A percentile compares a stretch with the other conserved stretches of the same genome.
Conservation (phyloP, 2,113 vertebrate species). For the Ranitomeya variabilis region DNA sequence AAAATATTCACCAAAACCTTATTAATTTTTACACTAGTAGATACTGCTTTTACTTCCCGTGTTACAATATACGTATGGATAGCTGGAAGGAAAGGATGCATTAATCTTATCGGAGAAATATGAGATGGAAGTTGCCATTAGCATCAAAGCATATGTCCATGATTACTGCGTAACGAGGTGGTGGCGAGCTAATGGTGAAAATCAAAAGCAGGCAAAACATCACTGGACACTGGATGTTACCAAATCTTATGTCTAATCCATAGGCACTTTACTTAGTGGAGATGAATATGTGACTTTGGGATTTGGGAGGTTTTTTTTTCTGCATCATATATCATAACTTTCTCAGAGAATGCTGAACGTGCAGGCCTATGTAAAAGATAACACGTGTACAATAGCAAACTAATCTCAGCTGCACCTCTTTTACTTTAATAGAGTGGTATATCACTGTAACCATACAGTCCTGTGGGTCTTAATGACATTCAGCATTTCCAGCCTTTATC, state of each 20-base stretch:
- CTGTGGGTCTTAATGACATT: neutral
- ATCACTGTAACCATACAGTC: neutral
- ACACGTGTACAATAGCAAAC: neutral
- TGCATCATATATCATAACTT: neutral
- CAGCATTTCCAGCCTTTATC: neutral
- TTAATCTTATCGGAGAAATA: constrained; percentile 36
- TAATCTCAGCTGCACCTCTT: neutral
- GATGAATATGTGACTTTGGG: neutral
- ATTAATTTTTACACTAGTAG: neutral
- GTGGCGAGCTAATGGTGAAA: neutral
- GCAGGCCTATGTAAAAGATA: neutral
- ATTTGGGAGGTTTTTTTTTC: neutral
- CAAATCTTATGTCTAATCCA: neutral
- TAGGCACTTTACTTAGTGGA: neutral
- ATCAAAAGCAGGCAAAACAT: neutral
- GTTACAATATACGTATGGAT: constrained; percentile 7
- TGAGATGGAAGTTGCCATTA: constrained; percentile 17
- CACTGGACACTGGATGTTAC: neutral
- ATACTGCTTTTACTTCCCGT: neutral
- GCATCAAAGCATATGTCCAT: constrained; percentile 18
- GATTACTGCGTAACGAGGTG: constrained; percentile 8
- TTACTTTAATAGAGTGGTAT: neutral
- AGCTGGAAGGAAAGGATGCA: neutral
- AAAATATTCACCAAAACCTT: neutral
- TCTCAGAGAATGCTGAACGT: no score